These are phyloP conservation scores for Ectemnius cavifrons DNA, from an alignment of 2,888 invertebrate species.

Conservation along the genomic window DNA sequence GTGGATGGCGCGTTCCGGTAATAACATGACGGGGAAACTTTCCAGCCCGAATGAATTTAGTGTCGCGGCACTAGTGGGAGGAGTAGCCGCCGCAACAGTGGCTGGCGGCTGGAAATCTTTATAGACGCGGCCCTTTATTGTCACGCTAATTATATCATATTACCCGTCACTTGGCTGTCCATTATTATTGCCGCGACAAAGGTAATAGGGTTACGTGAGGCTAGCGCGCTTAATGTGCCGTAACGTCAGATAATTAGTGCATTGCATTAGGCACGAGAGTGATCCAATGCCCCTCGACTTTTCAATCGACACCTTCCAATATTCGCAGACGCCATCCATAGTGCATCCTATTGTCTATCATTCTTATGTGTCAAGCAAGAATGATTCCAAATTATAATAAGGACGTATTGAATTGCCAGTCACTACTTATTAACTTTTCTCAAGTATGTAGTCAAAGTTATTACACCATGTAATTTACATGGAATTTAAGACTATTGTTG, in stretches of 20 bases:
- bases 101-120: slow-evolving; percentile 40
- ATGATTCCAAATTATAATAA: too few species aligned
- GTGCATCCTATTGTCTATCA: too few species aligned
- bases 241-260: slow-evolving; percentile 28
- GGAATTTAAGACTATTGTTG: too few species aligned
- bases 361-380: too few species aligned
- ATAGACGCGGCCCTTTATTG: slow-evolving; percentile 6
- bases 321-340: too few species aligned
- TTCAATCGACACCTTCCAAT: background rate
- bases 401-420: too few species aligned
- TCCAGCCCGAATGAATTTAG: background rate
- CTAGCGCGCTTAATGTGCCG: slow-evolving; percentile 40
- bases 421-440: too few species aligned
- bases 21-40: slow-evolving; percentile 17
- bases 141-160: slow-evolving; percentile 36
- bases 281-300: background rate
- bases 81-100: slow-evolving; percentile 6
- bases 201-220: slow-evolving; percentile 40
- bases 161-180: slow-evolving; percentile 44
- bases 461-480: too few species aligned
- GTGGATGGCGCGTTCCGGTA: slow-evolving; percentile 34
- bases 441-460: too few species aligned
- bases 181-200: slow-evolving; percentile 42
- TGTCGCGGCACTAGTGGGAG: slow-evolving; percentile 1
- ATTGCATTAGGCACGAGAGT: slow-evolving; percentile 8